Conservation (phyloP, 2,888 invertebrate species). For the Arrhopalites spinosus region DNA sequence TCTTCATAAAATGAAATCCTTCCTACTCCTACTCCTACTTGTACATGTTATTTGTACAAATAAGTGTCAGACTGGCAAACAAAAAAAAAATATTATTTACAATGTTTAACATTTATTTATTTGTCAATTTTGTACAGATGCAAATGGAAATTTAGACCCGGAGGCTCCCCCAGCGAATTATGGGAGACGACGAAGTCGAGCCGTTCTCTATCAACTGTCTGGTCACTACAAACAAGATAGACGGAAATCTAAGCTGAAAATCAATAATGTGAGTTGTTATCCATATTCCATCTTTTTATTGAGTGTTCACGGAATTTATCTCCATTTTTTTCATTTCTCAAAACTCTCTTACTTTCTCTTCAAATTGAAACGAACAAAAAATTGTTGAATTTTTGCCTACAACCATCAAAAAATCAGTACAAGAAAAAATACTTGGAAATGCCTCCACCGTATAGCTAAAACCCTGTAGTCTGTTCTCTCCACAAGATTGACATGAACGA, state of each 20-base stretch:
- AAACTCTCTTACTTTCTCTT: no score
- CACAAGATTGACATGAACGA: background rate
- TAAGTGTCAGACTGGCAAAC: no score
- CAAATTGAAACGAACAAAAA: background rate
- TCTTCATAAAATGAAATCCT: no score
- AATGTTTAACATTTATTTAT: background rate
- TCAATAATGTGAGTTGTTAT: constrained; percentile 82
- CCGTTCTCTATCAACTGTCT: constrained; percentile 93
- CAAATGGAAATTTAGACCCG: constrained; percentile 77
- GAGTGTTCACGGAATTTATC: background rate
- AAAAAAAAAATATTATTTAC: no score
- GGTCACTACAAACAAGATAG: constrained; percentile 92
- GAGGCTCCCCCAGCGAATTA: constrained; percentile 85
- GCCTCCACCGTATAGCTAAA: no score
- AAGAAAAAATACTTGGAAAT: no score
- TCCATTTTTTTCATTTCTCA: background rate
- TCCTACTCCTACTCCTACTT: no score
- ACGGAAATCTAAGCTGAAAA: constrained; percentile 86
- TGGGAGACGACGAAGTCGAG: constrained; percentile 88
- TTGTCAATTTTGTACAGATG: constrained; percentile 65
- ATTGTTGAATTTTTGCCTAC: no score
- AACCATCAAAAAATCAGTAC: no score
- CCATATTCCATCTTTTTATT: background rate
- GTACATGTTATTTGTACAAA: no score
- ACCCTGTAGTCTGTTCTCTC: no score